Percentiles rank a stretch among this genome's conserved stretches.
phyloP scores from a whole-genome alignment of 2,113 vertebrate species.

The Stomatorhinus ivindoensis region DNA sequence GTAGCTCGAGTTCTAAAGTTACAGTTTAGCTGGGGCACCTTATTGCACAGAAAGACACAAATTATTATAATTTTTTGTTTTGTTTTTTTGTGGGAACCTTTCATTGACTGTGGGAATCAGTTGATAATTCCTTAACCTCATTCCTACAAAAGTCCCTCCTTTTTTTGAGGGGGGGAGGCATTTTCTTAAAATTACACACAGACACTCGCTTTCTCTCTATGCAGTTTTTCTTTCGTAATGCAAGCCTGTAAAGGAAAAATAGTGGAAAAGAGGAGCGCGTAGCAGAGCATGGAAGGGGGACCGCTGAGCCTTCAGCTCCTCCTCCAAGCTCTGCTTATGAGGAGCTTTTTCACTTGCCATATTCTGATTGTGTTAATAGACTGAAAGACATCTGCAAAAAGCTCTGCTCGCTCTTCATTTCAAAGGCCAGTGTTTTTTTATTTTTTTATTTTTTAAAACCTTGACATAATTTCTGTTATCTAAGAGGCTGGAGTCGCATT shows the following conservation, averaged over 20 bases:
- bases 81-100: neutral
- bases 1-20: neutral
- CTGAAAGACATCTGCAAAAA: constrained; percentile 63
- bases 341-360: constrained; percentile 15
- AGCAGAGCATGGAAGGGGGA: constrained; percentile 6
- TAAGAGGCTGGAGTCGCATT: constrained; percentile 57
- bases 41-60: neutral
- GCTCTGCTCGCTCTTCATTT: constrained; percentile 39
- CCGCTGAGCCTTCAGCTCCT: neutral
- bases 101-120: neutral
- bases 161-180: neutral
- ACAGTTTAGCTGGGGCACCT: neutral
- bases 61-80: neutral
- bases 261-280: neutral
- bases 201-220: neutral
- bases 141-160: neutral
- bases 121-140: constrained; percentile 1
- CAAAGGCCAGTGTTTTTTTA: constrained; percentile 14
- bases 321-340: neutral
- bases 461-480: constrained; percentile 64
- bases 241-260: neutral
- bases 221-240: neutral
- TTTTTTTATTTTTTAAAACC: constrained; percentile 47
- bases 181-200: neutral
- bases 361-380: constrained; percentile 48